Evolutionary conservation across 2,888 invertebrate genomes (phyloP), one percentile per base, ranked within the genome.

Genomic region (Chrysolina oricalcia): DNA sequence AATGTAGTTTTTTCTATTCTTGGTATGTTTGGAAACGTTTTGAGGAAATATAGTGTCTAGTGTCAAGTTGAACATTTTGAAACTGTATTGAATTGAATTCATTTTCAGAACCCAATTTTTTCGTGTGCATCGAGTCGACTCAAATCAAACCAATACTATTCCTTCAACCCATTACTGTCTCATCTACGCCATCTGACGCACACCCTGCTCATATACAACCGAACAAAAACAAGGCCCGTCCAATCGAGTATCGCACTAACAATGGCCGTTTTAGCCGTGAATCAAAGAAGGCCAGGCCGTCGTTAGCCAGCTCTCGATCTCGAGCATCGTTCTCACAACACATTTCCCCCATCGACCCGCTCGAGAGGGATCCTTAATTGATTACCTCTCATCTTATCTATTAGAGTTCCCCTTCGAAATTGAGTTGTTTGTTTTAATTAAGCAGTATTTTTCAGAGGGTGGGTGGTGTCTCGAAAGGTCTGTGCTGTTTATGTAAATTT

Each of bases 361-460:
- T 73, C 64, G 43, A 64, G 66, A 66, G 70, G 50, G 66, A 53
- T 53, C 66, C 70, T 67, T 66, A 70, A 74, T 74, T 74, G 74
- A 74, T 74, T 74, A 70, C 74, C 70, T 70, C 70, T 70, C 70
- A 66, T 74, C 74, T 74, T 70, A 70, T 63, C 70, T 70, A 48
- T 64, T 40, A 70, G 62, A 53, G 35, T 65, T 50, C 70, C 48
- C 68, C 35, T 50, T 35, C 62, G 65, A 67, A 73, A 76, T 69
- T 35, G 73, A 70, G 76, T 73, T 76, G 76, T 73, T 76, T 76
- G 76, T 76, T 76, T 76, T 76, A 76, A 76, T 76, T 73, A 76
- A 46, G 50, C 35, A 50, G 46, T 43, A 64, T 73, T 70, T 70
- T 73, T 72, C 41, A 35, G 67, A 48, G 19, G 27, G 59, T 27